These are phyloP conservation scores for Hirtodrosophila duncani DNA, from an alignment of 2,888 invertebrate genomes.

Conservation along the genomic window DNA sequence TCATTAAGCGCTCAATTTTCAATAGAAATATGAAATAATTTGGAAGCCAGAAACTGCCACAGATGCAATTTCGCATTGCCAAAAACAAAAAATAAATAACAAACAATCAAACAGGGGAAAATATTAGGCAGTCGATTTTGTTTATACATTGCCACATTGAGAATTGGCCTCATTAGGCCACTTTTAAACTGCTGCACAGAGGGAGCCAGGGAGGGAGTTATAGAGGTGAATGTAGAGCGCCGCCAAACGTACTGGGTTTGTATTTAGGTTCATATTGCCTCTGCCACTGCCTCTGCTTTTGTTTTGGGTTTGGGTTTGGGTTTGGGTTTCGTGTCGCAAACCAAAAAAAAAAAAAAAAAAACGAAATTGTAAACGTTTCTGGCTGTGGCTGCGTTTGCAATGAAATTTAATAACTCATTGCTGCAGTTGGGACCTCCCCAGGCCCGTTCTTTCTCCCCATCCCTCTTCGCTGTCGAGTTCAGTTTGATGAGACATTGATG, in stretches of 20 bases:
- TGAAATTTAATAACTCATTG: slow-evolving; percentile 63
- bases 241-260: too few relatives aligned
- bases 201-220: neutral
- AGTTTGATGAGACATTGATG: slow-evolving; percentile 70
- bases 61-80: slow-evolving; percentile 34
- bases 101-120: slow-evolving; percentile 46
- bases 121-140: slow-evolving; percentile 52
- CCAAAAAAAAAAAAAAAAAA: too few relatives aligned
- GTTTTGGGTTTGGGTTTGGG: slow-evolving; percentile 54
- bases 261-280: too few relatives aligned
- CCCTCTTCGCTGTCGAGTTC: too few relatives aligned
- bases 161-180: slow-evolving; percentile 61
- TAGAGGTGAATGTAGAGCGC: neutral
- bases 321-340: slow-evolving; percentile 53
- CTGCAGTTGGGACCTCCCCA: slow-evolving; percentile 32
- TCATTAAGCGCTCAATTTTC: slow-evolving; percentile 7
- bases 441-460: too few relatives aligned
- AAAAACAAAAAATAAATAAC: slow-evolving; percentile 46
- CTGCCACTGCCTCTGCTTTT: too few relatives aligned
- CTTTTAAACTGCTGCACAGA: neutral
- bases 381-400: slow-evolving; percentile 34
- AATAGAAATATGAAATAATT: too few relatives aligned
- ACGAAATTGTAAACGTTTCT: slow-evolving; percentile 50
- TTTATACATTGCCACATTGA: slow-evolving; percentile 57
- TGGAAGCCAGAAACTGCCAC: too few relatives aligned